Percentiles rank a stretch among this genome's conserved stretches.
Conservation (phyloP, 2,888 invertebrate genomes). For the Diachrysia chrysitis region DNA sequence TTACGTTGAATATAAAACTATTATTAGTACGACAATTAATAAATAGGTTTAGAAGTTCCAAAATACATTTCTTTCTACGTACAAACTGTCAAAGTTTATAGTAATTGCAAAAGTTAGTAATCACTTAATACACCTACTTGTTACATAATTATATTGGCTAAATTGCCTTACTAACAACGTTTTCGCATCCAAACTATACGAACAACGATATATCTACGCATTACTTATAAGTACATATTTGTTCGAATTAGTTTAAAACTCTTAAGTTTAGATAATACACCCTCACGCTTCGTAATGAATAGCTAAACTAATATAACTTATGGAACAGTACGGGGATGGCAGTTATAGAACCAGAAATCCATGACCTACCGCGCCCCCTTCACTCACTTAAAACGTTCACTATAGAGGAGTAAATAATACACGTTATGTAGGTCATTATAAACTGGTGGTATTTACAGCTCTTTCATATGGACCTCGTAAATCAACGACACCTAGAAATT, state of each 20-base stretch:
- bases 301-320: constrained; percentile 73
- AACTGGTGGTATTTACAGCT: constrained; percentile 73
- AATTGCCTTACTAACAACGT: constrained; percentile 19
- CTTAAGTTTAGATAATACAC: constrained; percentile 67
- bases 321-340: constrained; percentile 62
- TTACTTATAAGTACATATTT: constrained; percentile 50
- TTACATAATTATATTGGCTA: constrained; percentile 13
- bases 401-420: constrained; percentile 23
- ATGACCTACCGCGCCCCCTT: constrained; percentile 50
- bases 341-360: constrained; percentile 57
- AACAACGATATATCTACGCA: constrained; percentile 34
- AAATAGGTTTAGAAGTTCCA: not conserved
- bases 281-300: constrained; percentile 69
- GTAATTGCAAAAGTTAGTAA: constrained; percentile 4
- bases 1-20: not conserved
- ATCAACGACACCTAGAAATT: constrained; percentile 81
- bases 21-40: not conserved
- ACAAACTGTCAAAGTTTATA: constrained; percentile 4
- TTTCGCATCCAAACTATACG: constrained; percentile 41
- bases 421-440: constrained; percentile 32
- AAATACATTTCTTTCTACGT: not conserved
- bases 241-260: constrained; percentile 59
- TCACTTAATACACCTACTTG: constrained; percentile 1
- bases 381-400: constrained; percentile 15
- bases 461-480: constrained; percentile 82